Base-by-base conservation (phyloP, 2,888 invertebrate species). In the Drosophila pseudotalamancana region DNA sequence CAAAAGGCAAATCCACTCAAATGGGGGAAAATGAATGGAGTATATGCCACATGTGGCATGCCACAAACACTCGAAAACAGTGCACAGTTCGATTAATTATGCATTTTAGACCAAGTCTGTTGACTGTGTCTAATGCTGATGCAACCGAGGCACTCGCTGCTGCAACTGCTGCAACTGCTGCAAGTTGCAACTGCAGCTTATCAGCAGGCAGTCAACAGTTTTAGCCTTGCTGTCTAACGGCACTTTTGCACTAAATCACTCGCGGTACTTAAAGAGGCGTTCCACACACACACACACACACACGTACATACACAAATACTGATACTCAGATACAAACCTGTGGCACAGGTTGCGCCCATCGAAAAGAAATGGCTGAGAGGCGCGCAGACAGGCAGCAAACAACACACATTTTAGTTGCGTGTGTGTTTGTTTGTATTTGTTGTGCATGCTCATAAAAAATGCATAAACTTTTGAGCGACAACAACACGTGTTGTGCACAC, bases 211-310 rank as follows among this genome's bases (percentile, higher is more conserved):
- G 16, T 48, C 49, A 49, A 55, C 64, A 55, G 42, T 31, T 73
- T 68, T 64, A 70, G 69, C 67, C 56, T 61, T 40, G 78, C 57
- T 34, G 56, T 54, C 68, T 86, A 86, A 87, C 88, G 87, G 87
- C 72, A 77, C 63, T 56, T 46, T 67, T 77, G 86, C 84, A 87
- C 88, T 87, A 88, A 88, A 87, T 87, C 88, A 88, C 83, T 76
- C 60, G 78, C 68, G 69, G 88, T 86, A 87, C 86, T 87, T 88
- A 83, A 83, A 79, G 71, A 86, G 88, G 83, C 78, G 83, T 73
- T 73, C 75, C 78, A 57, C 29, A 29, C 23, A n/a, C n/a, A n/a
- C n/a, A n/a, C n/a, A n/a, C n/a, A n/a, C n/a, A n/a, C n/a, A n/a
- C n/a, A n/a, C n/a, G n/a, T n/a, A 46, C 32, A 19, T 19, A 59